phyloP scores from a whole-genome alignment of 1,140 invertebrate genomes.

The Parasteatoda tepidariorum region DNA sequence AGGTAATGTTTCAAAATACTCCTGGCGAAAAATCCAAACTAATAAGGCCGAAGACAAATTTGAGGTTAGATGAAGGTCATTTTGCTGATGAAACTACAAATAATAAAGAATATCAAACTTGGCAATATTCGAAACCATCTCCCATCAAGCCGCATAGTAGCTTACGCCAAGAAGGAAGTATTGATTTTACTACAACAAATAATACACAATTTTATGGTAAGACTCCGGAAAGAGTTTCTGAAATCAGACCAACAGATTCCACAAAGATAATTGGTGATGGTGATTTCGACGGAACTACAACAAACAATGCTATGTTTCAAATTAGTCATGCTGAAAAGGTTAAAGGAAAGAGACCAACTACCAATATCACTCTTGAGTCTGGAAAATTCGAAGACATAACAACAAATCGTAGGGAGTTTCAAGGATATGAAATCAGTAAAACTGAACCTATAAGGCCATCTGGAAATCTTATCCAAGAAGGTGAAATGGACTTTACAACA shows the following conservation, averaged over 20 bases:
- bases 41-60: conserved; percentile 22
- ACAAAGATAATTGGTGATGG: conserved; percentile 21
- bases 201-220: conserved; percentile 26
- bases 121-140: conserved; percentile 39
- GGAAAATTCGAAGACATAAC: conserved; percentile 67
- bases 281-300: conserved; percentile 36
- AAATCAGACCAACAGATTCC: conserved; percentile 7
- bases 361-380: conserved; percentile 32
- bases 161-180: conserved; percentile 60
- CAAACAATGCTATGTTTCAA: conserved; percentile 33
- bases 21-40: neutral
- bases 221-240: conserved; percentile 28
- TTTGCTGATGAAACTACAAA: conserved; percentile 40
- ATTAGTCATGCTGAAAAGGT: neutral
- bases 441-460: conserved; percentile 51
- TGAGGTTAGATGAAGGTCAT: conserved; percentile 22
- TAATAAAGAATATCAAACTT: conserved; percentile 22
- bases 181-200: conserved; percentile 48
- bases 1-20: neutral
- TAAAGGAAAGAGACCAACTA: conserved; percentile 31
- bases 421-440: conserved; percentile 66
- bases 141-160: conserved; percentile 25
- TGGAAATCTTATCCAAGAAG: conserved; percentile 40
- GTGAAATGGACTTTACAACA: conserved; percentile 49
- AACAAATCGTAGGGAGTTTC: conserved; percentile 68